Conservation (phyloP, 2,797 vertebrate species). For the Eutrigla gurnardus region DNA sequence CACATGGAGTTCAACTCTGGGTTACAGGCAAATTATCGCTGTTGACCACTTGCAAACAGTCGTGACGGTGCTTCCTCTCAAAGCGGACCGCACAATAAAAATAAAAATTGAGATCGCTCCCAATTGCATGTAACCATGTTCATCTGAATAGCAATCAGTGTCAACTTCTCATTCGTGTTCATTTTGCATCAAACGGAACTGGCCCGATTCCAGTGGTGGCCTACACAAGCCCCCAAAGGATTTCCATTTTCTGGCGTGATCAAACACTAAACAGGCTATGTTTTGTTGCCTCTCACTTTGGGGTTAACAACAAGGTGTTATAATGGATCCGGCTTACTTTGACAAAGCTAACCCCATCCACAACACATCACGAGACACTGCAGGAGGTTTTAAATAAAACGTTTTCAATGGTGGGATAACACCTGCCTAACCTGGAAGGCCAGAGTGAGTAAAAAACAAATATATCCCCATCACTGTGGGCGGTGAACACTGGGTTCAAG, state of each 20-base stretch:
- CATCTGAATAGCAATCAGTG: conserved; percentile 14
- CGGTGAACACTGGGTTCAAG: neutral
- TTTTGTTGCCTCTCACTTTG: neutral
- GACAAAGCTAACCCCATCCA: neutral
- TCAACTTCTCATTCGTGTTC: conserved; percentile 20
- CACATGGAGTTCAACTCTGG: neutral
- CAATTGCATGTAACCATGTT: conserved; percentile 29
- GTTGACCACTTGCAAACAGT: conserved; percentile 12
- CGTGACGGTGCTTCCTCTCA: neutral
- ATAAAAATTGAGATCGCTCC: conserved; percentile 28
- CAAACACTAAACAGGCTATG: neutral
- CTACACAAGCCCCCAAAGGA: conserved; percentile 9
- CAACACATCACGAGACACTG: neutral
- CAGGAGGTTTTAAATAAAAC: neutral
- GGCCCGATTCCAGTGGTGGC: neutral
- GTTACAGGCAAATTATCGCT: conserved; percentile 5
- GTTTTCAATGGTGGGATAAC: conserved; percentile 7
- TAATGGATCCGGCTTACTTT: conserved; percentile 3
- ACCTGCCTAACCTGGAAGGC: neutral
- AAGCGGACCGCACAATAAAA: neutral
- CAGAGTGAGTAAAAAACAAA: neutral
- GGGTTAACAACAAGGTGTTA: conserved; percentile 7
- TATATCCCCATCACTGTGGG: neutral
- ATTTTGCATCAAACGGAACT: conserved; percentile 21
- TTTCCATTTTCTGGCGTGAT: conserved; percentile 13